Percentiles rank a stretch among this genome's conserved stretches.
phyloP scores from a whole-genome alignment of 2,797 vertebrate genomes.

The Pterois miles region DNA sequence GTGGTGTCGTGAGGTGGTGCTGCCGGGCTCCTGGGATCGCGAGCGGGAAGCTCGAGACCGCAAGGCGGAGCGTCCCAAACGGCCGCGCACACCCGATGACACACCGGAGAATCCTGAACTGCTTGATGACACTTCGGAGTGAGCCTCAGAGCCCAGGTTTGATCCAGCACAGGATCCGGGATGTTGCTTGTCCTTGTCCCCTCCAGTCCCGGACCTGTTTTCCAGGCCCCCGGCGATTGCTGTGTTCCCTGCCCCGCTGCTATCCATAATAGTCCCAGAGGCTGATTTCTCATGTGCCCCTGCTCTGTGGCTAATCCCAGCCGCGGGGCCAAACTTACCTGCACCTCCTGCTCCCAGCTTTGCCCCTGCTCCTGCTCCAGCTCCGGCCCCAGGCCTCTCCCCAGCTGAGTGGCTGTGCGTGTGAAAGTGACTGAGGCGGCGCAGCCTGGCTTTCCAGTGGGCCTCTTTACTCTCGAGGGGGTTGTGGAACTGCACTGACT shows the following conservation, averaged over 20 bases:
- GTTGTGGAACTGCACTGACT: conserved; percentile 97
- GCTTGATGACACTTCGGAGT: conserved; percentile 46
- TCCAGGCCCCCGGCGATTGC: conserved; percentile 41
- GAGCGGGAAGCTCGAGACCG: conserved; percentile 86
- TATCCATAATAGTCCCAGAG: conserved; percentile 40
- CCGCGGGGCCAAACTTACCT: conserved; percentile 76
- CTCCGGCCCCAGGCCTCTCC: conserved; percentile 70
- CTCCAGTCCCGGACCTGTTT: conserved; percentile 48
- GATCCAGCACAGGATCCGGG: conserved; percentile 46
- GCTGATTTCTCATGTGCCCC: conserved; percentile 59
- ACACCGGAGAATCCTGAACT: conserved; percentile 56
- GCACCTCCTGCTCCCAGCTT: conserved; percentile 58
- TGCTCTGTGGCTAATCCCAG: conserved; percentile 66
- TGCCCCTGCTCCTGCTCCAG: conserved; percentile 66
- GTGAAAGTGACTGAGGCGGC: conserved; percentile 95
- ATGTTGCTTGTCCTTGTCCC: conserved; percentile 68
- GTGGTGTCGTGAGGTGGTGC: conserved; percentile 82
- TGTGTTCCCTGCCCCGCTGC: conserved; percentile 23
- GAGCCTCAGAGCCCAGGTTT: conserved; percentile 38
- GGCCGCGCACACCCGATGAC: conserved; percentile 79
- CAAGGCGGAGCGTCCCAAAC: conserved; percentile 84
- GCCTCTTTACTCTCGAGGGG: conserved; percentile 96
- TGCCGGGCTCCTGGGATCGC: conserved; percentile 90
- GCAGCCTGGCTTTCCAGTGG: conserved; percentile 94
- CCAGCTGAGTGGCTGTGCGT: conserved; percentile 84